Evolutionary conservation across 2,797 vertebrate genomes (phyloP).

Genomic region (Emys orbicularis): DNA sequence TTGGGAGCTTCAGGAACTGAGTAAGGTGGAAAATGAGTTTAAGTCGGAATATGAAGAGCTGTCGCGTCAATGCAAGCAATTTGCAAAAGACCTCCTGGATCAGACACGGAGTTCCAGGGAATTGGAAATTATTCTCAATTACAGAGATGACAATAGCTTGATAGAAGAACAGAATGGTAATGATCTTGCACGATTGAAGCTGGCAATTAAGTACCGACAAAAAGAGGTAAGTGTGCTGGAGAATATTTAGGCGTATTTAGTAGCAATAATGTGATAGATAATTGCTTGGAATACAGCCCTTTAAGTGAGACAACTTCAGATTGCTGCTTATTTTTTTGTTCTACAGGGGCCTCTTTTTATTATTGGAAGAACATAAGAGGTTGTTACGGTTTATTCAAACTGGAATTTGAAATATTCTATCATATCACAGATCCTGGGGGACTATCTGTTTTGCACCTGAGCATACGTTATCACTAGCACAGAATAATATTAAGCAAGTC

Average conservation of each 20-base stretch:
- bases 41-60: conserved; percentile 96
- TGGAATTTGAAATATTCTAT: conserved; percentile 34
- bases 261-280: conserved; percentile 45
- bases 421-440: neutral
- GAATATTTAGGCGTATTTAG: conserved; percentile 45
- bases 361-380: conserved; percentile 15
- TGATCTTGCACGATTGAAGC: conserved; percentile 94
- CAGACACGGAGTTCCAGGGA: conserved; percentile 97
- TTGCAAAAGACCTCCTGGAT: conserved; percentile 97
- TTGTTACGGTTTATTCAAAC: conserved; percentile 1
- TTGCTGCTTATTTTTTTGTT: conserved; percentile 12
- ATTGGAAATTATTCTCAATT: conserved; percentile 96
- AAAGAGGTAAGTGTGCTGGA: conserved; percentile 91
- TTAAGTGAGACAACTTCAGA: conserved; percentile 30
- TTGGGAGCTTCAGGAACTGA: conserved; percentile 97
- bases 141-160: conserved; percentile 91
- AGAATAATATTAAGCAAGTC: neutral
- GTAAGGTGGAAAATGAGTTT: conserved; percentile 97
- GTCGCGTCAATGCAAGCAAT: conserved; percentile 91
- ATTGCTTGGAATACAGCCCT: conserved; percentile 33
- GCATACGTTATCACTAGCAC: neutral
- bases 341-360: neutral
- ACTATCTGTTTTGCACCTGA: neutral
- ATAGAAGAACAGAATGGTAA: conserved; percentile 90
- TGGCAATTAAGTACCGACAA: conserved; percentile 97